Evolutionary conservation across 2,113 vertebrate species (phyloP), one percentile per base, ranked within the genome.

Genomic region (Galeopterus variegatus): DNA sequence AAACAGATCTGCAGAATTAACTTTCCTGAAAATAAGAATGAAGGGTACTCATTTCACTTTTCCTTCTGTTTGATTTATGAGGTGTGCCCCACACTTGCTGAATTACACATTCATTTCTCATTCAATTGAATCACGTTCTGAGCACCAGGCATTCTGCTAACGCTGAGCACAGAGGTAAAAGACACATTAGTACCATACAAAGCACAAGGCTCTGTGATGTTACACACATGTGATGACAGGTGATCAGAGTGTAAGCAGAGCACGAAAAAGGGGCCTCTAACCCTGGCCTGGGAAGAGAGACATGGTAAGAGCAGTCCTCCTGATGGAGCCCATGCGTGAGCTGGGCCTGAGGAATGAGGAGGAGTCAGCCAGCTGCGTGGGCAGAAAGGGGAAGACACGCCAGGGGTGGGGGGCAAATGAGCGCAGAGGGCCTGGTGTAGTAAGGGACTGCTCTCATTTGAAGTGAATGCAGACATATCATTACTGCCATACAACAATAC

Each of bases 391-490:
- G 26, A 85, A 62, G 77, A 72, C 67, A 28, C 13, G 50, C 24
- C 58, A 60, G 28, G 67, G 14, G 8, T 52, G 54, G 28, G 67
- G 14, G 8, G 41, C 54, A 60, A 12, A 52, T 1, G 18, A 19
- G 36, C 48, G 11, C 1, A 56, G 6, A 12, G 6, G 1, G 11
- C 1, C 6, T 6, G 3, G 1, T 6, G 28, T 0, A 11, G 48
- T 41, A 2, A 76, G 48, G 65, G 52, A 9, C n/a, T 41, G 54
- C 21, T 67, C 3, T 80, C 73, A 65, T 31, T 52, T 90, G 45
- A 88, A 81, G 83, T 11, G 52, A 85, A 28, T 64, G 70, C 65
- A 80, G 58, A 36, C 10, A 54, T 6, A 21, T 31, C 54, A 36
- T 28, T 60, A 41, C 0, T 69, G 81, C 65, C 13, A 4, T 4